A percentile compares a stretch with the other conserved stretches of the same genome.
Conservation (phyloP, 2,113 vertebrate genomes). For the Cairina moschata region DNA sequence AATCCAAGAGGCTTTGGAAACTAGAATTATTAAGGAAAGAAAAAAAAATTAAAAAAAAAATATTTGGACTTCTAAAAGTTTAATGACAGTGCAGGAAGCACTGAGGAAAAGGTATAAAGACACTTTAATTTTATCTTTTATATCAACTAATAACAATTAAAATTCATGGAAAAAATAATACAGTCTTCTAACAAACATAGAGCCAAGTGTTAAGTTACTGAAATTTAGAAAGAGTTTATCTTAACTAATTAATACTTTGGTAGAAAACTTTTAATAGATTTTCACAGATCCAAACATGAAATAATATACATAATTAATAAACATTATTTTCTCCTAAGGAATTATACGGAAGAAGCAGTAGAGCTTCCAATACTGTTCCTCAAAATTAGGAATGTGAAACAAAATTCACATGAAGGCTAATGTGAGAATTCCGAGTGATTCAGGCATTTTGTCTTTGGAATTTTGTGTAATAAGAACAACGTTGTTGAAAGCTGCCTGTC, state of each 20-base stretch:
- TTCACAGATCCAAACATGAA: background rate
- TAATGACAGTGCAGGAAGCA: background rate
- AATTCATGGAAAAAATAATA: background rate
- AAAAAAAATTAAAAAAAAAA: rapidly evolving
- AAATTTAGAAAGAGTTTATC: background rate
- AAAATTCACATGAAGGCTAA: background rate
- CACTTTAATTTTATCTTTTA: background rate
- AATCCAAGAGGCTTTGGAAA: too few relatives aligned
- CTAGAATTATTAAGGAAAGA: too few relatives aligned
- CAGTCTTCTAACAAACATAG: background rate
- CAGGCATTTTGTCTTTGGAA: background rate
- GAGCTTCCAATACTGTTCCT: background rate
- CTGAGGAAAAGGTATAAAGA: background rate
- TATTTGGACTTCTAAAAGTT: background rate
- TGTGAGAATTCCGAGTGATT: background rate
- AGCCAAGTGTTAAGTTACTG: background rate
- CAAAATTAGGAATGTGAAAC: background rate
- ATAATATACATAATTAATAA: background rate
- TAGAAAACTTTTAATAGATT: background rate
- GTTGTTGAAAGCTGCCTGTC: background rate
- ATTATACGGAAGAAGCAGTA: background rate
- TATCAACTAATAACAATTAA: background rate
- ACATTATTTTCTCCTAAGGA: background rate
- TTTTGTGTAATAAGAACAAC: background rate
- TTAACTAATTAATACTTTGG: background rate